These are phyloP conservation scores for Diacarnus erythraeanus DNA, from an alignment of 37 sponge, comb jelly and placozoan genomes.

Conservation along the genomic window DNA sequence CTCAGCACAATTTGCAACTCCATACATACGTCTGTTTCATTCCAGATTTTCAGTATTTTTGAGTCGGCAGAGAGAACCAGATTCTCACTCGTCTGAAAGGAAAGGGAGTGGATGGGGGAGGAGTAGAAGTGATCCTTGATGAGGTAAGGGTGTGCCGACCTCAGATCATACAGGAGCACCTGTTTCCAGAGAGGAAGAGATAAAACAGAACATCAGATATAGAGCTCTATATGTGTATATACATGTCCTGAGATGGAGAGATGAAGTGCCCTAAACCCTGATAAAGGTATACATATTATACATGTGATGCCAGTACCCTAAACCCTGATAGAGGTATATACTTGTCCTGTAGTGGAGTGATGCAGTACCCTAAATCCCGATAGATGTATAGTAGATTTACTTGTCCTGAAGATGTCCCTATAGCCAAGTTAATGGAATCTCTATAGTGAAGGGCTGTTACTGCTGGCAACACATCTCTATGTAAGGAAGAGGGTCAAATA, in stretches of 20 bases:
- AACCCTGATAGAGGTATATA: too few relatives aligned
- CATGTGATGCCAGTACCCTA: too few relatives aligned
- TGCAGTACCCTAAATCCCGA: too few relatives aligned
- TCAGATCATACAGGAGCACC: slow-evolving; percentile 91
- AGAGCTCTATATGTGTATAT: not conserved
- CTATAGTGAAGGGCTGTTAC: slow-evolving; percentile 79
- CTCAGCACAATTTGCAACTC: not conserved
- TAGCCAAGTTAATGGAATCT: slow-evolving; percentile 78
- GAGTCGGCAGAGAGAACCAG: slow-evolving; percentile 85
- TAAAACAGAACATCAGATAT: too few relatives aligned
- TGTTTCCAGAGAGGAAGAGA: not conserved
- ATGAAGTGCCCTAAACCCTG: too few relatives aligned
- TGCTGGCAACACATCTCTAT: slow-evolving; percentile 12
- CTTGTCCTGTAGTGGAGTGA: slow-evolving; percentile 84
- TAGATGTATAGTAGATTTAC: slow-evolving; percentile 35
- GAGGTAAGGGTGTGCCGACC: slow-evolving; percentile 65
- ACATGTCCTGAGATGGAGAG: slow-evolving; percentile 58
- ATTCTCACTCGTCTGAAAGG: slow-evolving; percentile 61
- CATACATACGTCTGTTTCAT: slow-evolving; percentile 56
- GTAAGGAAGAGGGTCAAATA: not conserved
- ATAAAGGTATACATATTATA: too few relatives aligned
- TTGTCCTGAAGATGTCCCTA: slow-evolving; percentile 87
- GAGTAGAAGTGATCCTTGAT: slow-evolving; percentile 90
- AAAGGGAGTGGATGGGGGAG: slow-evolving; percentile 82
- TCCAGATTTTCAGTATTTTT: slow-evolving; percentile 89